These are phyloP conservation scores for Pseudocheirus occidentalis DNA, from an alignment of 2,797 vertebrate species.

Conservation along the genomic window DNA sequence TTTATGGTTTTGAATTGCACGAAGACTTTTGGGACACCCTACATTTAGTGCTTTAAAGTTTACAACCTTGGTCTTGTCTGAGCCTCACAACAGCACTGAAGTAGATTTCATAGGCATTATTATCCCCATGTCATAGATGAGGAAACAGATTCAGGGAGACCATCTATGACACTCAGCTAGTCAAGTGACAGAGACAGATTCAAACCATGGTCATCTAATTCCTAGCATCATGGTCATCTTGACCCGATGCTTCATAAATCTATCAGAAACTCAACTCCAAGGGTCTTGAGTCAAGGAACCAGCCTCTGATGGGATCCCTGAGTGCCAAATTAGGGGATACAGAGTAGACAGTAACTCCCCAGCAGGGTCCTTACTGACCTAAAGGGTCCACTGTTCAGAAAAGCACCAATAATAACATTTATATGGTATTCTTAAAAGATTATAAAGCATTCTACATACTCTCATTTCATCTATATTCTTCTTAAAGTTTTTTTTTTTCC, in stretches of 20 bases:
- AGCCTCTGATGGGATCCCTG: background rate
- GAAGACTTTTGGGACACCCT: background rate
- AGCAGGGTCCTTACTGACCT: background rate
- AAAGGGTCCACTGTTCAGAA: background rate
- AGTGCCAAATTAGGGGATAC: background rate
- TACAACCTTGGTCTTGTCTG: background rate
- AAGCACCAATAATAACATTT: background rate
- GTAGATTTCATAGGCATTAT: background rate
- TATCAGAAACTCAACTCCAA: background rate
- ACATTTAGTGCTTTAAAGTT: background rate
- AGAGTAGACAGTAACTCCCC: background rate
- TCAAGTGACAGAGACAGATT: background rate
- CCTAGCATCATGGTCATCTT: background rate
- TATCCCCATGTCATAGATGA: background rate
- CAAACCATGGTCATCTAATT: background rate
- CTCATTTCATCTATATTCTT: background rate
- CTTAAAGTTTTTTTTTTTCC: background rate
- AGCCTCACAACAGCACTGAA: background rate
- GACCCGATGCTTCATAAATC: background rate
- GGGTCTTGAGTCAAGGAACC: background rate
- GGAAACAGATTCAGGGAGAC: background rate
- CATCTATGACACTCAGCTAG: background rate
- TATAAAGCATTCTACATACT: background rate
- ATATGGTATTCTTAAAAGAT: background rate
- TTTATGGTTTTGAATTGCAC: background rate